A percentile compares a stretch with the other conserved stretches of the same genome.
Conservation (phyloP, 2,797 vertebrate species). For the Botia kubotai region DNA sequence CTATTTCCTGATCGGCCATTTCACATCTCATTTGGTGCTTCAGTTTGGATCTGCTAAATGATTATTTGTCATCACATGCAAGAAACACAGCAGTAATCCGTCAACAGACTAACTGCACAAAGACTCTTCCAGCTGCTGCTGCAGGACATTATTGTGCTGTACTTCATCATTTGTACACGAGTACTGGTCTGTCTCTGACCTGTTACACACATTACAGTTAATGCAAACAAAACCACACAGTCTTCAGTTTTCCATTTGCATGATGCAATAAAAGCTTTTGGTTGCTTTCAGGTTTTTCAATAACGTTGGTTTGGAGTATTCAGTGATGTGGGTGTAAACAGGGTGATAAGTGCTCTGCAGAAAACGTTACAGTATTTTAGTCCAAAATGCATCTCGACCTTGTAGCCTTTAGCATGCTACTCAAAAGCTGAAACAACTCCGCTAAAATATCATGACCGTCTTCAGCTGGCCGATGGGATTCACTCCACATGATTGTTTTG, state of each 20-base stretch:
- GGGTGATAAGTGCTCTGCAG: conserved; percentile 7
- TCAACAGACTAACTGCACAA: conserved; percentile 72
- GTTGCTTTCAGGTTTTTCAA: not conserved
- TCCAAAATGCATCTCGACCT: not conserved
- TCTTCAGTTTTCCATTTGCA: not conserved
- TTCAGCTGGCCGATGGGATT: conserved; percentile 39
- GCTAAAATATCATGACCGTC: conserved; percentile 19
- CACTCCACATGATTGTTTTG: conserved; percentile 60
- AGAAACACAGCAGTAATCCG: conserved; percentile 69
- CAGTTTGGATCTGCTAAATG: conserved; percentile 63
- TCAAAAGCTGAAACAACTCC: conserved; percentile 11
- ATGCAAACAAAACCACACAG: conserved; percentile 1
- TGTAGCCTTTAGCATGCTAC: not conserved
- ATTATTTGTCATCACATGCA: conserved; percentile 76
- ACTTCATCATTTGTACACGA: conserved; percentile 70
- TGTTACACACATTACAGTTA: conserved; percentile 6
- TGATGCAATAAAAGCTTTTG: not conserved
- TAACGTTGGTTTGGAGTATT: not conserved
- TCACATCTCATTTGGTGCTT: conserved; percentile 58
- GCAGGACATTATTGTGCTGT: conserved; percentile 67
- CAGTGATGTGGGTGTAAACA: not conserved
- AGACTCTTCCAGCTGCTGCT: conserved; percentile 66
- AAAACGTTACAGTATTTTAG: conserved; percentile 34
- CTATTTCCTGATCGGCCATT: conserved; percentile 57
- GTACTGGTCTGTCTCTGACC: conserved; percentile 16